These are phyloP conservation scores for Scaptomyza polygonia DNA, from an alignment of 2,888 invertebrate genomes.

Conservation along the genomic window DNA sequence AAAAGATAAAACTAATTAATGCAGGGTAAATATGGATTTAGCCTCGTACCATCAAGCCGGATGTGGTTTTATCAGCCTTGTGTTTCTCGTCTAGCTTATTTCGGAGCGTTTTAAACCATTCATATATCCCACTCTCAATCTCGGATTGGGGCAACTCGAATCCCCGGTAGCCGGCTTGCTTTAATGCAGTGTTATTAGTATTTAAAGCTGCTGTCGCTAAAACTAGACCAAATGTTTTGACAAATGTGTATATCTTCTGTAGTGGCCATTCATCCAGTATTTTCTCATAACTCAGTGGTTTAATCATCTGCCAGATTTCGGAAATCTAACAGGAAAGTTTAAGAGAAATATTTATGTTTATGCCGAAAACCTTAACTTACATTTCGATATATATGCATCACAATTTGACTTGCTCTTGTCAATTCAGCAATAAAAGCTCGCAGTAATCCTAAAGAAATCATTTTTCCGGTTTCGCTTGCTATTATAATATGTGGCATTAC, in stretches of 20 bases:
- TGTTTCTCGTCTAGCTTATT: constrained; percentile 50
- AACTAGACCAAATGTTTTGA: constrained; percentile 51
- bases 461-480: constrained; percentile 65
- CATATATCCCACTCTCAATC: constrained; percentile 27
- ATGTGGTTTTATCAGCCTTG: constrained; percentile 16
- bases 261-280: constrained; percentile 51
- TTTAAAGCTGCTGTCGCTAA: constrained; percentile 47
- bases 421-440: constrained; percentile 46
- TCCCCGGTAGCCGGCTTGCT: constrained; percentile 59
- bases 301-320: constrained; percentile 60
- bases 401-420: constrained; percentile 24
- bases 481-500: constrained; percentile 59
- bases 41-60: constrained; percentile 35
- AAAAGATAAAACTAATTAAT: background rate
- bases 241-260: constrained; percentile 39
- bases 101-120: constrained; percentile 55
- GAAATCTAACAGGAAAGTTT: constrained; percentile 33
- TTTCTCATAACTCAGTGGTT: constrained; percentile 20
- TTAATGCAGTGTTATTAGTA: constrained; percentile 41
- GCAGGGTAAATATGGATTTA: background rate
- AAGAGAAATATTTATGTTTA: background rate
- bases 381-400: constrained; percentile 61
- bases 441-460: constrained; percentile 55
- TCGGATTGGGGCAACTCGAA: constrained; percentile 53
- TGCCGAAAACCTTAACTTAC: constrained; percentile 26